phyloP scores from a whole-genome alignment of 2,888 invertebrate genomes.

The Congeria kusceri region DNA sequence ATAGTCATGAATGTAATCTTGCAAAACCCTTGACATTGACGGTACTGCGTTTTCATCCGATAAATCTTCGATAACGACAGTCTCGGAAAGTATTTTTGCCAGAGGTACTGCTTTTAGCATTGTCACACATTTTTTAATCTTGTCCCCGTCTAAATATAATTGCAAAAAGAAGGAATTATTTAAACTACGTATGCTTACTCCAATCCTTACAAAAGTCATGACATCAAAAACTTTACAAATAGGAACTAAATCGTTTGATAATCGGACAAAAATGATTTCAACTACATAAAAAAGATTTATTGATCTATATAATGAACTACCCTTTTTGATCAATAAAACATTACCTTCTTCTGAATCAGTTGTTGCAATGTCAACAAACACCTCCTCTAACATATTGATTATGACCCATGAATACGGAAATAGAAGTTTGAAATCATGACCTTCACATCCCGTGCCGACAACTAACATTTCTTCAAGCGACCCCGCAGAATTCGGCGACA shows the following conservation, averaged over 20 bases:
- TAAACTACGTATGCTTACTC: background rate
- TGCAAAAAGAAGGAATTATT: too few relatives aligned
- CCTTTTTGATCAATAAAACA: background rate
- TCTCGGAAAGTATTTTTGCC: background rate
- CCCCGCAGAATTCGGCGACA: too few relatives aligned
- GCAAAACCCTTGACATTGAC: too few relatives aligned
- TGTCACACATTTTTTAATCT: background rate
- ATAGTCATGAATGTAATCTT: constrained; percentile 58
- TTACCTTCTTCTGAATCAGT: background rate
- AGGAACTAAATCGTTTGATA: too few relatives aligned
- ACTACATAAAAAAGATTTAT: too few relatives aligned
- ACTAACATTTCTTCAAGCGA: constrained; percentile 37
- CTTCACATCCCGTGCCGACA: constrained; percentile 66
- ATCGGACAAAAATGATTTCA: too few relatives aligned
- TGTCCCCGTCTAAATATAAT: too few relatives aligned
- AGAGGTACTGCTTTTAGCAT: background rate
- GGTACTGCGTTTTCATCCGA: too few relatives aligned
- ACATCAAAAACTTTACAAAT: too few relatives aligned
- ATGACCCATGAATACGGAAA: constrained; percentile 80
- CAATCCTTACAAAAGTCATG: too few relatives aligned
- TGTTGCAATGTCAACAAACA: background rate
- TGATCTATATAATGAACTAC: too few relatives aligned
- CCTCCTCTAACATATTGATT: background rate
- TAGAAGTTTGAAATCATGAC: constrained; percentile 53
- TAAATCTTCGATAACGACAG: too few relatives aligned